Conservation (phyloP, 2,797 vertebrate genomes). For the Catharus ustulatus region DNA sequence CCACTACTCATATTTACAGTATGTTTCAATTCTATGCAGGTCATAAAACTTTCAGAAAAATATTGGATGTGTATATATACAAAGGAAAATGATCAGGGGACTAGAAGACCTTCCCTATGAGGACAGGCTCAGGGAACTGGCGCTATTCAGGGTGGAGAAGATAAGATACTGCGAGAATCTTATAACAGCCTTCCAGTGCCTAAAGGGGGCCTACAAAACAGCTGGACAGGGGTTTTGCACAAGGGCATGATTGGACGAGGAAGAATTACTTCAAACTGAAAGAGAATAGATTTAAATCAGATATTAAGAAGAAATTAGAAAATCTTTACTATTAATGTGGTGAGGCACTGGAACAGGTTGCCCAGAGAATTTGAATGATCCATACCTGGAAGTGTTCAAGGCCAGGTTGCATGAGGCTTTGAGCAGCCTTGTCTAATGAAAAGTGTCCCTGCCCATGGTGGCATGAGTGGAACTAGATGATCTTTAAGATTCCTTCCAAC, state of each 20-base stretch:
- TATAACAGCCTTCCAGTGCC: neutral
- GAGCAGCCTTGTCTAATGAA: neutral
- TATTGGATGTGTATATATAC: accelerated
- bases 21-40: neutral
- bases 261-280: neutral
- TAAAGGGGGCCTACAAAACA: neutral
- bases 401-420: neutral
- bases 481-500: neutral
- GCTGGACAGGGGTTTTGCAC: neutral
- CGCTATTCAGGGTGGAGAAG: neutral
- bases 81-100: neutral
- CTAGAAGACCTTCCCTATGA: accelerated
- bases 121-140: neutral
- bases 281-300: neutral
- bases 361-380: too few species aligned
- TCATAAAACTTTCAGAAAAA: neutral
- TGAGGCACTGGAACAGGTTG: neutral
- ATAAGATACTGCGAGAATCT: accelerated
- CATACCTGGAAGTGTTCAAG: neutral
- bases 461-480: neutral
- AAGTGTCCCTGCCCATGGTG: neutral
- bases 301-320: neutral
- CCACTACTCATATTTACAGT: accelerated
- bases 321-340: neutral
- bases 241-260: accelerated